Base-by-base conservation (phyloP, 2,888 invertebrate species). In the Tetheella fluctuosa region DNA sequence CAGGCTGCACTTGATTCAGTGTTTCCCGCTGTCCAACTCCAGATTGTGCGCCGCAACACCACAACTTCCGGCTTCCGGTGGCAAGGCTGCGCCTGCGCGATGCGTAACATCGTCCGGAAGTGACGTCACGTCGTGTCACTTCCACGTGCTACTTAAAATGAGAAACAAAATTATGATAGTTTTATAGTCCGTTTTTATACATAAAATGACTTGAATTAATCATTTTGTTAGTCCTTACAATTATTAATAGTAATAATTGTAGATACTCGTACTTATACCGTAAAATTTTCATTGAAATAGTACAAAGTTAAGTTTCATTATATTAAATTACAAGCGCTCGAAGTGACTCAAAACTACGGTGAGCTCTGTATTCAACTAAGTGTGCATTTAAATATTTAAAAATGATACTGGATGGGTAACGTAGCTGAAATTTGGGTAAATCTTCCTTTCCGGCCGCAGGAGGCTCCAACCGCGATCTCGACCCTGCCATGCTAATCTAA, bases 1-100 rank as follows among this genome's bases (percentile, higher is more conserved):
- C 80, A 82, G 85, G 80, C 84, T 86, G 86, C 86, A 89, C 88
- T 91, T 91, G 91, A 92, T 93, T 89, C 91, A 91, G 81, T 90
- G 88, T 89, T 91, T 91, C 90, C 91, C 89, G 89, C 86, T 84
- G 82, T 80, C 83, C 86, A 84, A 86, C 89, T 91, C 91, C 91
- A 93, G 92, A 92, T 92, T 92, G 92, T 88, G 89, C 83, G 84
- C 89, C 86, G 84, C 88, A 85, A 87, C 89, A 87, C 92, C 92
- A 84, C 92, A 91, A 83, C 90, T 83, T 93, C 92, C 92, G 83
- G 89, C 75, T 90, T 93, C 93, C 92, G 91, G 86, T 79, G 80
- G 83, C 70, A 70, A 76, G 73, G 75, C 76, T 88, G 90, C 90
- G 90, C 91, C 71, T 90, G 91, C 91, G 90, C 87, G 79, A 69